phyloP scores from a whole-genome alignment of 2,797 vertebrate genomes.

The Falco peregrinus region DNA sequence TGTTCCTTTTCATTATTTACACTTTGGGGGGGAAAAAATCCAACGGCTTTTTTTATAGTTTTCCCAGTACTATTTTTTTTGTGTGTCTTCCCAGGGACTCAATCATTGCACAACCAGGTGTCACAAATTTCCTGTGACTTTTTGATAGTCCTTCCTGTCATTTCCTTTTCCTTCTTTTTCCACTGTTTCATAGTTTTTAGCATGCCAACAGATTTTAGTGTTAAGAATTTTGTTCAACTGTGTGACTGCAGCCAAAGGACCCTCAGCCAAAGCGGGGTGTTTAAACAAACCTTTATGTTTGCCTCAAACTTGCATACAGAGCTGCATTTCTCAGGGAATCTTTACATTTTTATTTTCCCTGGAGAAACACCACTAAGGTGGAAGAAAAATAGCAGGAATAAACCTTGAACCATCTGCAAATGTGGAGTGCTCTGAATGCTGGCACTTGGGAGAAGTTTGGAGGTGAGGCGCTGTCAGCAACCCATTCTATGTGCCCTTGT shows the following conservation, averaged over 20 bases:
- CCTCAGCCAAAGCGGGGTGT: background rate
- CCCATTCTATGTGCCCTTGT: background rate
- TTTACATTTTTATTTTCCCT: background rate
- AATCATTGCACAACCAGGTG: background rate
- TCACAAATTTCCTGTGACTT: too few relatives aligned
- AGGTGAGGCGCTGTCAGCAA: background rate
- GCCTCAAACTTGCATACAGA: background rate
- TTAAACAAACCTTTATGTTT: background rate
- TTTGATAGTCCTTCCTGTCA: background rate
- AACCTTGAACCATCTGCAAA: background rate
- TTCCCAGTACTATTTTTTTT: background rate
- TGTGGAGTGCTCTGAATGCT: background rate
- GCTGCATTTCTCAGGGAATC: background rate
- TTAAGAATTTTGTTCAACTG: background rate
- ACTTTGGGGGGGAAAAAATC: fast-evolving
- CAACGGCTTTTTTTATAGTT: background rate
- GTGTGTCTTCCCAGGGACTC: background rate
- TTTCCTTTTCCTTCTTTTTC: background rate
- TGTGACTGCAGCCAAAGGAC: background rate
- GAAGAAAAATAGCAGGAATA: background rate
- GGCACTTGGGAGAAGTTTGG: background rate
- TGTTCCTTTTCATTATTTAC: background rate
- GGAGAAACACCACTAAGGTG: background rate
- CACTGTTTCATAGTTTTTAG: background rate
- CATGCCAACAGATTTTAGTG: background rate